Evolutionary conservation across 2,888 invertebrate species (phyloP).

Genomic region (Horisme vitalbata): DNA sequence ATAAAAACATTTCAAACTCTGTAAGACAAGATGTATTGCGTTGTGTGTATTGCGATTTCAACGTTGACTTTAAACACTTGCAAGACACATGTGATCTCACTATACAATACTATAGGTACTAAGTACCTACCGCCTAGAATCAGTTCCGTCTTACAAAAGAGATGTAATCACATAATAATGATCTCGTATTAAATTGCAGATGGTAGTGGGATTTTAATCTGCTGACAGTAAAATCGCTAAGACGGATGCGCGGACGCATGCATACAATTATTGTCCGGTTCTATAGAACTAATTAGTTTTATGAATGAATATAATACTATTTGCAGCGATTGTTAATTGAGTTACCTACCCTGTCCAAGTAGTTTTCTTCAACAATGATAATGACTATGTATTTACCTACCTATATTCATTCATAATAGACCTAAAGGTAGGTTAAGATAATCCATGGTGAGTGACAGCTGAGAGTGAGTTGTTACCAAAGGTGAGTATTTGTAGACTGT

Average conservation of each 20-base stretch:
- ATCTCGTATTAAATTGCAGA: constrained; percentile 53
- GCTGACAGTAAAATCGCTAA: constrained; percentile 49
- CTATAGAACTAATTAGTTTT: constrained; percentile 31
- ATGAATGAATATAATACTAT: constrained; percentile 31
- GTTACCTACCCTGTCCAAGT: neutral
- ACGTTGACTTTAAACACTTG: no score
- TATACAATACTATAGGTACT: no score
- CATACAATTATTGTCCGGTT: constrained; percentile 31
- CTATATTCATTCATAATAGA: no score
- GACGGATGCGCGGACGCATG: constrained; percentile 26
- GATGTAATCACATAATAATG: constrained; percentile 46
- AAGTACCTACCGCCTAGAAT: constrained; percentile 6
- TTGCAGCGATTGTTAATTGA: constrained; percentile 3
- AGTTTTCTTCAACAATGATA: neutral
- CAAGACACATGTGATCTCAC: neutral
- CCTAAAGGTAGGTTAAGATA: no score
- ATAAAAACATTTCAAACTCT: no score
- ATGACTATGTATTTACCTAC: no score
- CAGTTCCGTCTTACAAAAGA: constrained; percentile 31
- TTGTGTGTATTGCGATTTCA: no score
- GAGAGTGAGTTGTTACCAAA: no score
- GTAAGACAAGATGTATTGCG: no score
- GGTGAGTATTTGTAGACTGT: no score
- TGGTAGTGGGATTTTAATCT: constrained; percentile 50
- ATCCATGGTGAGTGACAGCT: no score